Evolutionary conservation across 2,797 vertebrate species (phyloP), one percentile per base, ranked within the genome.

Genomic region (Spea hammondii): DNA sequence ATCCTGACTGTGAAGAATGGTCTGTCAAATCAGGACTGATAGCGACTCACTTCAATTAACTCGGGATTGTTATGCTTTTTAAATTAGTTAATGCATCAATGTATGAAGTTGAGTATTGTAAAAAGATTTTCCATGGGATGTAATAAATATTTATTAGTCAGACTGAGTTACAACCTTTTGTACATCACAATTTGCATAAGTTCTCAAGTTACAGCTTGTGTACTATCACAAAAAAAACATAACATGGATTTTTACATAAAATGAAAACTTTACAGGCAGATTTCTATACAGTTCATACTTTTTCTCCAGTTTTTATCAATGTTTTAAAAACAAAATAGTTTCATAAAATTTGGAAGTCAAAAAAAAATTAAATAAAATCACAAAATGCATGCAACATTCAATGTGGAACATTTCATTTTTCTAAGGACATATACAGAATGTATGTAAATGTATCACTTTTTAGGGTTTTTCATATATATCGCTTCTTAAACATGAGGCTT

Each of bases 211-310:
- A 98, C 94, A 94, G 93, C 92, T 92, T 96, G 95, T 97, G 91
- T 96, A 96, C 95, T 95, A 94, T 91, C 96, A 99, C 95, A 95
- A 95, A 97, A 98, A 32, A 97, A 98, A 92, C 93, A 95, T 94
- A 93, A 95, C 93, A 91, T 92, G 91, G 85, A 90, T 94, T 97
- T 98, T 95, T 96, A 95, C 95, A 96, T 89, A 89, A 90, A 94
- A 88, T 96, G 93, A 95, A 96, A 97, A 96, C 93, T 98, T 93
- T 97, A 98, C 94, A 97, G 93, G 95, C 96, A 94, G 93, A 90
- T 93, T 86, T 91, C 93, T 94, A 91, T 95, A 96, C 93, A 96
- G 83, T 93, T 91, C 85, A 93, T 46, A 70, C 92, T 92, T 87
- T 90, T 92, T 89, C 87, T 90, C 90, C 94, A 87, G 84, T 93